These are phyloP conservation scores for Drosophila formosana DNA, from an alignment of 2,888 invertebrate genomes.

Conservation along the genomic window DNA sequence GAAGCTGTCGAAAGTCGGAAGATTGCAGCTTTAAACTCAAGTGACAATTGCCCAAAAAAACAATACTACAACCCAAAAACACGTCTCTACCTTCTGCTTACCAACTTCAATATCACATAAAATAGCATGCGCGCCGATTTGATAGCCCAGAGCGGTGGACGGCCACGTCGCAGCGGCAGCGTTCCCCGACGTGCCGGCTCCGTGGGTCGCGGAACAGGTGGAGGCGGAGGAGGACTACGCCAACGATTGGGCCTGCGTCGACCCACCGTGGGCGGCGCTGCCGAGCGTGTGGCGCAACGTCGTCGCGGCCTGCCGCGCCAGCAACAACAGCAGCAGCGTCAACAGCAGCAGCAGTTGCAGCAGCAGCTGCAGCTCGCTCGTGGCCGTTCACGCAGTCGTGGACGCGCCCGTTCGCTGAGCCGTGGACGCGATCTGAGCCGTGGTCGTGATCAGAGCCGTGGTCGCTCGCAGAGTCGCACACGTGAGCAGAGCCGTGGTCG, in stretches of 20 bases:
- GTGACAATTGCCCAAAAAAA: conserved; percentile 31
- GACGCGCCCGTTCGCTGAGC: conserved; percentile 57
- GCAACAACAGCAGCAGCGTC: conserved; percentile 54
- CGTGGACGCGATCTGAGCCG: conserved; percentile 34
- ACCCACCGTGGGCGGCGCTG: conserved; percentile 73
- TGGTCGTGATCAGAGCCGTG: conserved; percentile 38
- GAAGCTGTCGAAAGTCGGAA: conserved; percentile 32
- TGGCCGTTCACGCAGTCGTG: conserved; percentile 59
- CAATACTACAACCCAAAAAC: conserved; percentile 48
- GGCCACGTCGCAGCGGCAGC: conserved; percentile 53
- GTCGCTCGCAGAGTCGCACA: conserved; percentile 33
- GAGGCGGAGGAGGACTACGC: conserved; percentile 57
- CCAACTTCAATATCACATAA: conserved; percentile 56
- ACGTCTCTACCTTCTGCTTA: conserved; percentile 67
- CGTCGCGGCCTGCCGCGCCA: conserved; percentile 43
- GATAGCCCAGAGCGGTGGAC: conserved; percentile 61
- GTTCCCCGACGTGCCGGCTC: conserved; percentile 78
- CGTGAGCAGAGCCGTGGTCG: conserved; percentile 31
- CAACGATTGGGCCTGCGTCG: conserved; percentile 79
- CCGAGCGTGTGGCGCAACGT: conserved; percentile 77
- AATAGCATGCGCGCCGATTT: conserved; percentile 85
- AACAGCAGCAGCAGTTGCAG: conserved; percentile 38
- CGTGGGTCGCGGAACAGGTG: conserved; percentile 13
- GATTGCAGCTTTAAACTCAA: conserved; percentile 34
- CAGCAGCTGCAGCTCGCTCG: conserved; percentile 23